Evolutionary conservation across 2,797 vertebrate genomes (phyloP), one percentile per base, ranked within the genome.

Genomic region (Gila robusta): DNA sequence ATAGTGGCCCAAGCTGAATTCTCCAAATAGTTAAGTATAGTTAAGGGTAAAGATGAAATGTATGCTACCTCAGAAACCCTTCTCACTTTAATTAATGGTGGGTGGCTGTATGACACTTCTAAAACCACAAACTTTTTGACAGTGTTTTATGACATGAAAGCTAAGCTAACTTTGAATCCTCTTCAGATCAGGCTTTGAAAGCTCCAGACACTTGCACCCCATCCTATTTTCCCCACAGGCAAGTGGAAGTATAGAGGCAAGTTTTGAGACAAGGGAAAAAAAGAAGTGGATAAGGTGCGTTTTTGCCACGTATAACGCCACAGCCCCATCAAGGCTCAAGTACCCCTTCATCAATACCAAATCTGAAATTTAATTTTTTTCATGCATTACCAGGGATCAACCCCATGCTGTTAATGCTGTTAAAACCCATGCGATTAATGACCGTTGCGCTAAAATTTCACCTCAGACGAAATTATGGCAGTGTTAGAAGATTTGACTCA

Each of bases 41-140:
- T 71, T 79, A 83, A 26, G 76, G 52, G 39, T 87, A 72, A 77
- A 74, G 79, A 85, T 87, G 44, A 87, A 83, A 85, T 88, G 74
- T 76, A 72, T 21, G 39, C 85, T 64, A 83, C 85, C 72, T 82
- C 56, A 70, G 39, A 86, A 66, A 23, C 47, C 56, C 85, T 52
- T 54, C 82, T 82, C 49, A 44, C 59, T 81, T 83, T 90, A 90
- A 88, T 88, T 89, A 89, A 88, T 86, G 82, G 89, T 88, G 89
- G 87, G 84, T 84, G 87, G 84, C 78, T 84, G 72, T 81, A 84
- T 88, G 84, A 86, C 89, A 85, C 87, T 84, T 86, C 79, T 80
- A 73, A 87, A 76, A 77, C 82, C 74, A 70, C 59, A 41, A 90
- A 88, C 82, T 83, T 82, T 85, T 82, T 66, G 39, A 37, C 67